Evolutionary conservation across 1,140 invertebrate genomes (phyloP).

Genomic region (Apis florea): DNA sequence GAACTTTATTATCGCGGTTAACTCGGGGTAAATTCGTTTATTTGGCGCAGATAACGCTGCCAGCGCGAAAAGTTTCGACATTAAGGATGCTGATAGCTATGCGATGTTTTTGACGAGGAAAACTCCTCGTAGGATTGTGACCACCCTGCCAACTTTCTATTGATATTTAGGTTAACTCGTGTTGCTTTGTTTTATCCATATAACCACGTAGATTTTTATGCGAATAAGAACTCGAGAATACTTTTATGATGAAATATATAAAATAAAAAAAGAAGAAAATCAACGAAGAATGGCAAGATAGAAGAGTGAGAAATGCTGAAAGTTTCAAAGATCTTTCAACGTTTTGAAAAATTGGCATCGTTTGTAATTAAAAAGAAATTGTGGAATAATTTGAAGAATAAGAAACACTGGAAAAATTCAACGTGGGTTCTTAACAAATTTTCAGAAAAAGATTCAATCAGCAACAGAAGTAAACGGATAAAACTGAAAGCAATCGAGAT

Average conservation of each 20-base stretch:
- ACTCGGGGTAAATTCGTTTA: slow-evolving; percentile 61
- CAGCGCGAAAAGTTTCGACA: slow-evolving; percentile 51
- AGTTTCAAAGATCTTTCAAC: background rate
- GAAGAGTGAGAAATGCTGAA: background rate
- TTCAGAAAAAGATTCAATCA: no score
- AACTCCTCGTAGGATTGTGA: slow-evolving; percentile 39
- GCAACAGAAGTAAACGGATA: no score
- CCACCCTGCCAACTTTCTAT: slow-evolving; percentile 14
- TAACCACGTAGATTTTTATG: no score
- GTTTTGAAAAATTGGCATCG: background rate
- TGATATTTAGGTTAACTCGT: background rate
- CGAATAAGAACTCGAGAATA: no score
- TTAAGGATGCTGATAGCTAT: slow-evolving; percentile 60
- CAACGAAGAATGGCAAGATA: background rate
- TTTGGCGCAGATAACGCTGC: slow-evolving; percentile 57
- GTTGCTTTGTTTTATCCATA: background rate
- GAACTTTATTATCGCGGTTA: slow-evolving; percentile 60
- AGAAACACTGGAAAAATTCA: no score
- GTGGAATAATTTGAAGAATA: no score
- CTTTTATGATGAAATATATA: background rate
- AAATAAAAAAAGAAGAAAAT: no score
- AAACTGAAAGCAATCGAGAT: background rate
- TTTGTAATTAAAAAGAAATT: no score
- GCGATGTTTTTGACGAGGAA: slow-evolving; percentile 57
- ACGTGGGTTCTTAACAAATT: no score